Percentiles rank a stretch among this genome's conserved stretches.
These are phyloP conservation scores for Acrobasis repandana DNA, from an alignment of 2,888 invertebrate genomes.

Conservation along the genomic window DNA sequence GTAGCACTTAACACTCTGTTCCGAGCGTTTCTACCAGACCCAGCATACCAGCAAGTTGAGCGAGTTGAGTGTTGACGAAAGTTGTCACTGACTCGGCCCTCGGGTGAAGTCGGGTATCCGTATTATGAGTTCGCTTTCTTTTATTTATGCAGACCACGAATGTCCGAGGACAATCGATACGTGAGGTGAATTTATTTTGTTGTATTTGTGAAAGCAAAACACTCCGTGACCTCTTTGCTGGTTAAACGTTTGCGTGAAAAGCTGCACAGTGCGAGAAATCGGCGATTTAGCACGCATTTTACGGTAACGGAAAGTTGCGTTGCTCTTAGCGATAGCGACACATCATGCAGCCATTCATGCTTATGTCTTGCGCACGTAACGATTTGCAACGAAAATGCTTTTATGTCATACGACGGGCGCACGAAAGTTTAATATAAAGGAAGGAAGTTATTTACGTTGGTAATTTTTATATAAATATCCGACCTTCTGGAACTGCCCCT, in stretches of 20 bases:
- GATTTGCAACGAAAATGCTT: conserved; percentile 3
- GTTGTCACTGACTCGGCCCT: conserved; percentile 51
- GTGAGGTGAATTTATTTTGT: conserved; percentile 82
- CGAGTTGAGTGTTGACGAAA: conserved; percentile 54
- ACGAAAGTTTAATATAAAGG: neutral
- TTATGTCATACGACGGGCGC: neutral
- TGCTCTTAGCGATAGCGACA: conserved; percentile 16
- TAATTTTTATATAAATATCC: too few species aligned
- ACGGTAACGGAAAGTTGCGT: conserved; percentile 56
- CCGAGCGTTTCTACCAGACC: too few species aligned
- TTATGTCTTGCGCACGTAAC: conserved; percentile 16
- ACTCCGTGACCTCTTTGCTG: conserved; percentile 75
- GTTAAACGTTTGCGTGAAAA: conserved; percentile 75
- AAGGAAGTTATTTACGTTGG: too few species aligned
- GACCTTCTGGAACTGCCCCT: too few species aligned
- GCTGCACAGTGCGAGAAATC: conserved; percentile 70
- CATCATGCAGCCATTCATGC: neutral
- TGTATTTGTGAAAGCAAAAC: conserved; percentile 82
- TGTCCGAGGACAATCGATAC: conserved; percentile 80
- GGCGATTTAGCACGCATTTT: conserved; percentile 69
- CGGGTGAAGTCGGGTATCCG: conserved; percentile 43
- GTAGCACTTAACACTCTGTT: too few species aligned
- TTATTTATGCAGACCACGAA: conserved; percentile 75
- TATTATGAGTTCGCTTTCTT: conserved; percentile 79
- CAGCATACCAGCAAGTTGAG: too few species aligned